Base-by-base conservation (phyloP, 2,888 invertebrate species). In the Microctonus hyperodae region DNA sequence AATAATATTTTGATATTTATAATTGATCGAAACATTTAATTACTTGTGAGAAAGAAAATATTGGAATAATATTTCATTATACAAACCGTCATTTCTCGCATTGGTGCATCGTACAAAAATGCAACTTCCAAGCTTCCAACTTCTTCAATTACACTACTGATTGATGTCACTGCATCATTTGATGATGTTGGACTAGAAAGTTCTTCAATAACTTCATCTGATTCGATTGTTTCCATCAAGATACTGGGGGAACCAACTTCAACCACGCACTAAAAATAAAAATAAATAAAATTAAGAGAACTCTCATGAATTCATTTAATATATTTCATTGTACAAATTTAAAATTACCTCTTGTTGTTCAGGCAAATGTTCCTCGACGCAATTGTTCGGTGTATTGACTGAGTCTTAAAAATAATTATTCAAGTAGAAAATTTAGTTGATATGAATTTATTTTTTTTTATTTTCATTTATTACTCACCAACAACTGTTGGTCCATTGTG, bases 71-170 rank as follows among this genome's bases (percentile, higher is more conserved):
- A 60, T 60, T 28, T 16, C n/a, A 7, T 22, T 35, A 20, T 57
- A 51, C 70, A 6, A 23, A 83, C 92, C 53, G 94, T 94, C 94
- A 97, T 95, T 85, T 93, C 94, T 68, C 94, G 89, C 85, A 95
- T 93, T 7, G 94, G 94, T 13, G 95, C 93, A 82, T 96, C 96
- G 83, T 96, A 97, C 35, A 94, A 86, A 79, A 97, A 88, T 7
- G 95, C 94, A 69, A 96, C 90, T 85, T 97, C 96, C 71, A 97
- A 87, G 70, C 91, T 90, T 6, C 96, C 84, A 62, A 81, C 71
- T 68, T 84, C 84, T 40, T 84, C 83, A 50, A 75, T 73, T 60
- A 75, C 68, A 70, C 74, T 75, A 35, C 76, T 73, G 71, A 80
- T 71, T 58, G 79, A 74, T 33, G 80, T 74, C 63, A 77, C 73